These are phyloP conservation scores for Andrena camellia DNA, from an alignment of 2,888 invertebrate genomes.

Conservation along the genomic window DNA sequence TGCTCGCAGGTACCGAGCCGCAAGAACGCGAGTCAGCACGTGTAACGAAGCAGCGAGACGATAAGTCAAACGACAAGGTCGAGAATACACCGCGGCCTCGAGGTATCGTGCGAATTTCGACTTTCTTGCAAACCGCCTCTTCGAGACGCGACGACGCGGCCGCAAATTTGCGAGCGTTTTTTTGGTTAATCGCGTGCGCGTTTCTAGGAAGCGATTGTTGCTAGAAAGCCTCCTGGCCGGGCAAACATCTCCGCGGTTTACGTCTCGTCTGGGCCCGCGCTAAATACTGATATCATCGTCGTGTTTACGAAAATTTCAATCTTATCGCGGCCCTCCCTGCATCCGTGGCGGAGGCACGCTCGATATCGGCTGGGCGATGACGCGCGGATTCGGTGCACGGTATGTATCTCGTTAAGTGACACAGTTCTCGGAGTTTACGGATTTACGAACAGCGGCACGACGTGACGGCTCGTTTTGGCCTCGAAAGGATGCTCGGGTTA, in stretches of 20 bases:
- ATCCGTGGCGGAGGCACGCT: background rate
- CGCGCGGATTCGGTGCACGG: background rate
- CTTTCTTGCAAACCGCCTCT: background rate
- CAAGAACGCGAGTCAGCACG: constrained; percentile 24
- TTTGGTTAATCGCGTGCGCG: background rate
- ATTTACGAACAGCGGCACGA: background rate
- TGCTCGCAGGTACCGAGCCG: background rate
- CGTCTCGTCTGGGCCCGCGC: background rate
- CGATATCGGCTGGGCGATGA: background rate
- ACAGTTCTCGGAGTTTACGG: background rate
- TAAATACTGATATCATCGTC: background rate
- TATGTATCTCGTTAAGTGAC: constrained; percentile 4
- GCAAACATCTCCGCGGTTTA: background rate
- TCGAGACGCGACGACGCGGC: no score
- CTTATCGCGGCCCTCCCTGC: background rate
- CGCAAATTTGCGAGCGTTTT: background rate
- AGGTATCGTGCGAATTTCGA: background rate
- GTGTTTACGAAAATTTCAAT: background rate
- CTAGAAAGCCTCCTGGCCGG: background rate
- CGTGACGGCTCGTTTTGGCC: background rate
- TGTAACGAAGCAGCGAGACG: constrained; percentile 17
- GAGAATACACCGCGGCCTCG: constrained; percentile 6
- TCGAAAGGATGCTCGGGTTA: background rate
- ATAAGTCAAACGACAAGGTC: constrained; percentile 22
- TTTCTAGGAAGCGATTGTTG: background rate